Conservation (phyloP, 2,888 invertebrate species). For the Cecidostiba fungosa region DNA sequence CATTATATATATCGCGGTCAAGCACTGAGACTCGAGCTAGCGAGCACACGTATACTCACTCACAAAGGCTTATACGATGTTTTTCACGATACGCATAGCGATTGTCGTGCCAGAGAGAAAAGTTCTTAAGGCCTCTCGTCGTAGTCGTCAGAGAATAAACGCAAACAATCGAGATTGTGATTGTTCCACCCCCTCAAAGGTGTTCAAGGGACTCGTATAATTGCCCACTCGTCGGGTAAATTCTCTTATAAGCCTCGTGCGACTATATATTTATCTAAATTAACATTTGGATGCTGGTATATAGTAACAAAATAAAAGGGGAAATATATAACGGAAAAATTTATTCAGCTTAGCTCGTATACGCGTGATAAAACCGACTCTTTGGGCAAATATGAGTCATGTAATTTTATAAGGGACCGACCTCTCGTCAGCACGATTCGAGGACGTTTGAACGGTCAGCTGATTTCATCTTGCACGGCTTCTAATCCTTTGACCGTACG, state of each 20-base stretch:
- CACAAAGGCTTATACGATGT: neutral
- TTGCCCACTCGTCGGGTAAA: too few relatives aligned
- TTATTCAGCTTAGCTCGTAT: neutral
- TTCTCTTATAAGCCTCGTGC: too few relatives aligned
- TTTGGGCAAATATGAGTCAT: slow-evolving; percentile 30
- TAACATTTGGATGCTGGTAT: too few relatives aligned
- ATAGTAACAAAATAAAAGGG: too few relatives aligned
- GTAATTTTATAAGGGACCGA: slow-evolving; percentile 20
- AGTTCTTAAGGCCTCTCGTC: neutral
- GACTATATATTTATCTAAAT: too few relatives aligned
- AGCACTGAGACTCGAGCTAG: neutral
- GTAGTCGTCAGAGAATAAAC: neutral
- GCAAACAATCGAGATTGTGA: neutral
- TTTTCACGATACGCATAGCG: slow-evolving; percentile 12
- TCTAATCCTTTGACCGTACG: neutral
- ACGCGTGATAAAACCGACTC: neutral
- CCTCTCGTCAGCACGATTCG: neutral
- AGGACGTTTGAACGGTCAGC: slow-evolving; percentile 10
- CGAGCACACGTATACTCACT: neutral
- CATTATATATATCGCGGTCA: neutral
- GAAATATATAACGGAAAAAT: neutral
- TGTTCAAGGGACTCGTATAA: neutral
- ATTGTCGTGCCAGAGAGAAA: neutral
- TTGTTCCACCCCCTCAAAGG: neutral
- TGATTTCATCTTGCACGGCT: neutral